Conservation (phyloP, 2,888 invertebrate species). For the Pachymerium ferrugineum region DNA sequence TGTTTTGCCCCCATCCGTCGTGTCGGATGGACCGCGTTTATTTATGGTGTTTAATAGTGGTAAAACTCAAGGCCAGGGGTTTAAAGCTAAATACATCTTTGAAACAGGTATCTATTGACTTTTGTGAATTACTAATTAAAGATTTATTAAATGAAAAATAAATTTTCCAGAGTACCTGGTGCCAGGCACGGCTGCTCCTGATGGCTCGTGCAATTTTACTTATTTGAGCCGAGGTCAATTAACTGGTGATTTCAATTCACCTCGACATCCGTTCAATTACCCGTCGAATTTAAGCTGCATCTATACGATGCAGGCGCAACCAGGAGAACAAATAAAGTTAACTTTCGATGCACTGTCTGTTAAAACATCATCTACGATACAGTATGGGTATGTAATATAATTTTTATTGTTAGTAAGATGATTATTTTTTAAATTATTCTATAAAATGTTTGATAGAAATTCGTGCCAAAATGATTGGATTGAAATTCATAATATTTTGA, state of each 20-base stretch:
- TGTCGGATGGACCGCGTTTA: conserved; percentile 82
- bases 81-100: conserved; percentile 80
- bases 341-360: conserved; percentile 89
- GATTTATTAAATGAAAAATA: conserved; percentile 40
- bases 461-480: conserved; percentile 89
- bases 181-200: conserved; percentile 87
- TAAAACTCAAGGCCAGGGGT: conserved; percentile 80
- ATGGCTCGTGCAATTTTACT: conserved; percentile 82
- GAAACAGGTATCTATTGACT: conserved; percentile 61
- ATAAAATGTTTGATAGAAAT: conserved; percentile 42
- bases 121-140: not conserved
- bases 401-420: conserved; percentile 58
- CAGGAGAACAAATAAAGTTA: conserved; percentile 82
- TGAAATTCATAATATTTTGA: conserved; percentile 84
- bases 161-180: conserved; percentile 75
- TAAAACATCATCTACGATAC: conserved; percentile 56
- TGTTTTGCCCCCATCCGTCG: conserved; percentile 68
- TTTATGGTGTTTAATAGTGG: conserved; percentile 94
- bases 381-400: conserved; percentile 33
- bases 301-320: conserved; percentile 70
- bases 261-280: conserved; percentile 93
- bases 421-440: not conserved
- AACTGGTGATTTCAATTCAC: conserved; percentile 89
- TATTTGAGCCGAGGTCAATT: conserved; percentile 82
- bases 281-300: conserved; percentile 92